These are phyloP conservation scores for Idaea aversata DNA, from an alignment of 2,888 invertebrate species.

Conservation along the genomic window DNA sequence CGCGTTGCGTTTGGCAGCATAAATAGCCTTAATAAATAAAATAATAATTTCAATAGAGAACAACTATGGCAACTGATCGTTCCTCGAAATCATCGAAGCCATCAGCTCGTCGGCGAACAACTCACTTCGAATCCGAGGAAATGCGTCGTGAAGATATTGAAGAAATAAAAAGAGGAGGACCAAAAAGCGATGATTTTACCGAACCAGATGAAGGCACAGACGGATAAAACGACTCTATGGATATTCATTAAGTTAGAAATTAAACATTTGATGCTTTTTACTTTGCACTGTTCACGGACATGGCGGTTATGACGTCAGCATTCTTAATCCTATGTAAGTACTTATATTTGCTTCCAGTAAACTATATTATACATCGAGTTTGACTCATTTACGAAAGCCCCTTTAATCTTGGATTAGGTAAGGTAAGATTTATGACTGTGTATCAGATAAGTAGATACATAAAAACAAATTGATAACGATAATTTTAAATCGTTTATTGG, in stretches of 20 bases:
- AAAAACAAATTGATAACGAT: not conserved
- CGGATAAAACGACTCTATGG: not conserved
- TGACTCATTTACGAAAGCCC: not conserved
- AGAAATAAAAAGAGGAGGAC: not conserved
- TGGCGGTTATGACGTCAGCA: not conserved
- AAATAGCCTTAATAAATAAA: not conserved
- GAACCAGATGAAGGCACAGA: not conserved
- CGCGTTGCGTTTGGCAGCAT: too few species aligned
- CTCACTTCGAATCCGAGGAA: not conserved
- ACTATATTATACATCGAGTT: not conserved
- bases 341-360: not conserved
- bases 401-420: not conserved
- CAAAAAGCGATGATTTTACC: not conserved
- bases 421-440: not conserved
- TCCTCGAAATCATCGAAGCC: not conserved
- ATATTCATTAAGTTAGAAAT: not conserved
- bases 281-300: not conserved
- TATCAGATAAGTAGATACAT: not conserved
- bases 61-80: not conserved
- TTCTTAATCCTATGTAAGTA: not conserved
- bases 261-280: not conserved
- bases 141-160: not conserved
- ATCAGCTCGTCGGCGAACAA: not conserved
- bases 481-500: not conserved
- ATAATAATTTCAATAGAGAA: not conserved